Percentiles rank a stretch among this genome's conserved stretches.
These are phyloP conservation scores for Arenaria interpres DNA, from an alignment of 2,113 vertebrate species.

Conservation along the genomic window DNA sequence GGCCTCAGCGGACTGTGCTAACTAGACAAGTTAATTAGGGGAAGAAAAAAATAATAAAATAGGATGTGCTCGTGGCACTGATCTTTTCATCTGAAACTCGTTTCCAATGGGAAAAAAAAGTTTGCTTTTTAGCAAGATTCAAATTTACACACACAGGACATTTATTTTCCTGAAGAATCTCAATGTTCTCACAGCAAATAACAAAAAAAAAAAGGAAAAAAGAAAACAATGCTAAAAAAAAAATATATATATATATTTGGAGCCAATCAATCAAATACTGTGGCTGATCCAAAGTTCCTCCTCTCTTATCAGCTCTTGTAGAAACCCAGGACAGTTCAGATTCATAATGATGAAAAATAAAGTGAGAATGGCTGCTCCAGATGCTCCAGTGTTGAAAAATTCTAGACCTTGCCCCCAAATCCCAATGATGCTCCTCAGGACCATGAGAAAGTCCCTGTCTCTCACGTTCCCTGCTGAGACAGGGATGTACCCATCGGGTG, in stretches of 20 bases:
- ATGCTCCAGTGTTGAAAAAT: not conserved
- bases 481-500: accelerated
- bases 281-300: not conserved
- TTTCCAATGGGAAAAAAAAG: not conserved
- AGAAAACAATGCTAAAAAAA: not conserved
- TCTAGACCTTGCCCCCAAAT: not conserved
- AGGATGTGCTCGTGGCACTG: not conserved
- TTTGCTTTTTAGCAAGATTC: not conserved
- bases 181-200: not conserved
- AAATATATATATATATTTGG: no score
- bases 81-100: not conserved
- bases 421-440: not conserved
- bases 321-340: not conserved
- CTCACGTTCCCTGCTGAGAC: not conserved
- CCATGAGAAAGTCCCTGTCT: not conserved
- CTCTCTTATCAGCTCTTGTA: not conserved
- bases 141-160: not conserved
- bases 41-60: not conserved
- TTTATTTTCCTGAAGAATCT: not conserved
- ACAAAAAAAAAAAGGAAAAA: not conserved
- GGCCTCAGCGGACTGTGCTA: not conserved
- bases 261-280: not conserved
- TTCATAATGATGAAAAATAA: not conserved
- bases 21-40: not conserved
- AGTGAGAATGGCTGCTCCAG: not conserved